Base-by-base conservation (phyloP, 2,888 invertebrate species). In the Griposia aprilina region DNA sequence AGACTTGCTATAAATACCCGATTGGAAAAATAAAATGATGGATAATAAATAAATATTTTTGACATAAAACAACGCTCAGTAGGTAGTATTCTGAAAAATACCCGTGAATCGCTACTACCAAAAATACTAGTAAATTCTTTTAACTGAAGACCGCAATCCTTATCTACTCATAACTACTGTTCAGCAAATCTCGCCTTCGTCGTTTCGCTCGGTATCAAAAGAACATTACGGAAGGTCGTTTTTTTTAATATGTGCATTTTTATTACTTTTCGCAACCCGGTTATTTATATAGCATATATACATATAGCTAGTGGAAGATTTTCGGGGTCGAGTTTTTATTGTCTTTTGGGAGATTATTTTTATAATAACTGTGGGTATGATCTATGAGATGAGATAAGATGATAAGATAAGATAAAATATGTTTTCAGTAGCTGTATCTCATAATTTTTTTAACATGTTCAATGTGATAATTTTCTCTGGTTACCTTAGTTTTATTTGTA, bases 221-320 rank as follows among this genome's bases (percentile, higher is more conserved):
- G 26, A 59, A 69, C 79, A 85, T 89, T 81, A 81, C 60, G 48
- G 67, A 52, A 67, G 60, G 65, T 77, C 79, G 87, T 84, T 74
- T 74, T 76, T 85, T 82, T 87, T 87, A 77, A 82, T 78, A 87
- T 70, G 63, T 78, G 62, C 80, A 59, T 81, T 80, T 85, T 79
- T 85, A 85, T 84, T 82, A 74, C 84, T 65, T 55, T 65, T 76
- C 41, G 41, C 26, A 76, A 75, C 69, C 20, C 65, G 71, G 70
- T 67, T 66, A 26, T n/a, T n/a, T n/a, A n/a, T n/a, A n/a, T n/a
- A n/a, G n/a, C n/a, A n/a, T n/a, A n/a, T n/a, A n/a, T n/a, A n/a
- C n/a, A n/a, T 13, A 67, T 1, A 55, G 59, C 17, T 57, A 73
- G 52, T 62, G 68, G n/a, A 41, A 55, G 60, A 65, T 78, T 86